Conservation (phyloP, 2,888 invertebrate genomes). For the Ernsta delagoae region DNA sequence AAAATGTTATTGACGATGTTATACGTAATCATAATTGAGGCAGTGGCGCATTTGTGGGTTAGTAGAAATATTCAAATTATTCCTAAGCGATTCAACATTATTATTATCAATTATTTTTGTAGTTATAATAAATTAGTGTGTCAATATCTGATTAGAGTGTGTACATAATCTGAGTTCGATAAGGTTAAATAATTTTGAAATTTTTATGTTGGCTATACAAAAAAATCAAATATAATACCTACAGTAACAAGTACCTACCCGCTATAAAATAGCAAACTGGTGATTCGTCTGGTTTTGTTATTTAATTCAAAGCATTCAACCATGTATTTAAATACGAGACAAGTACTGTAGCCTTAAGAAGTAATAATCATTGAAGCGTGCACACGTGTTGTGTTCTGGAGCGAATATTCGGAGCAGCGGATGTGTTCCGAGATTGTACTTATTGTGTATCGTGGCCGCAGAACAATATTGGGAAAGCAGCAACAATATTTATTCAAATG, state of each 20-base stretch:
- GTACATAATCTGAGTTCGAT: too few relatives aligned
- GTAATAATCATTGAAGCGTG: slow-evolving; percentile 75
- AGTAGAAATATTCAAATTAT: not conserved
- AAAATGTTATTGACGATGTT: slow-evolving; percentile 51
- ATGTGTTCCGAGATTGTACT: slow-evolving; percentile 53
- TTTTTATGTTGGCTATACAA: too few relatives aligned
- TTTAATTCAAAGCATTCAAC: too few relatives aligned
- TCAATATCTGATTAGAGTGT: too few relatives aligned
- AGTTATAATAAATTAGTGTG: too few relatives aligned
- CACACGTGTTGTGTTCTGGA: slow-evolving; percentile 70
- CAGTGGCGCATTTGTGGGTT: not conserved
- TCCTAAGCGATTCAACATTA: not conserved
- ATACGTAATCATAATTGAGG: not conserved
- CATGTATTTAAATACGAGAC: not conserved
- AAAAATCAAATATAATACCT: too few relatives aligned
- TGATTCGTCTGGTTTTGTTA: too few relatives aligned
- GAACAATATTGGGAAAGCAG: slow-evolving; percentile 74
- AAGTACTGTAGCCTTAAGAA: slow-evolving; percentile 52
- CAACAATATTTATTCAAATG: slow-evolving; percentile 69
- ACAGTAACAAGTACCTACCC: too few relatives aligned
- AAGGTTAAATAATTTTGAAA: too few relatives aligned
- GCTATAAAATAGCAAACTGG: too few relatives aligned
- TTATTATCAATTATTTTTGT: too few relatives aligned
- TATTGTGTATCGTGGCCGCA: slow-evolving; percentile 58
- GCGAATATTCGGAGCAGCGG: slow-evolving; percentile 65